phyloP scores from a whole-genome alignment of 1,140 invertebrate genomes.

The Drosophila orosa region DNA sequence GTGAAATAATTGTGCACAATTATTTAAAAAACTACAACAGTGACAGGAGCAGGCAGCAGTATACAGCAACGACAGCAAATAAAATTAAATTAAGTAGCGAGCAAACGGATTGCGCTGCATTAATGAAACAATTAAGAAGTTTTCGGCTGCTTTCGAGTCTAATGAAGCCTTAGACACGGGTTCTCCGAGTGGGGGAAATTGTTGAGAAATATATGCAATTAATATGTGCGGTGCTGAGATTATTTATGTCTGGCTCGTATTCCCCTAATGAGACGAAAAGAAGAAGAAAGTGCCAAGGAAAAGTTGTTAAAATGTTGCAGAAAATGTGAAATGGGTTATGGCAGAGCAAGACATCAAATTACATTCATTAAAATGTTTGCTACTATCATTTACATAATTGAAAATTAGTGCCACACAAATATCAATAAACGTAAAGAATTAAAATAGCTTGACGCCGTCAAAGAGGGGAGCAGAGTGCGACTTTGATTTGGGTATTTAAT shows the following conservation, averaged over 20 bases:
- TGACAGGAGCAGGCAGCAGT: not conserved
- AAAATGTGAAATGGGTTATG: conserved; percentile 35
- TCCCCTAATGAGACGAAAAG: conserved; percentile 29
- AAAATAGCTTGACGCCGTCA: conserved; percentile 45
- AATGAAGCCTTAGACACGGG: conserved; percentile 74
- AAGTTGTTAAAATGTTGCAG: conserved; percentile 8
- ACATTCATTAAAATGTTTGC: conserved; percentile 54
- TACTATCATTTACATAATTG: conserved; percentile 52
- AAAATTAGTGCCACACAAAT: conserved; percentile 59
- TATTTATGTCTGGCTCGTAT: conserved; percentile 54
- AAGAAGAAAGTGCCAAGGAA: not conserved
- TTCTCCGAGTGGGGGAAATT: not conserved
- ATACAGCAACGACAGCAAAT: conserved; percentile 63
- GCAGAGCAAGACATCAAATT: conserved; percentile 24
- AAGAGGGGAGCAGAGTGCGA: conserved; percentile 19
- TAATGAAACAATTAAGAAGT: conserved; percentile 80
- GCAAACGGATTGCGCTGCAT: conserved; percentile 78
- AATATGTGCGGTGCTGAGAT: conserved; percentile 60
- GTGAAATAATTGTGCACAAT: conserved; percentile 79
- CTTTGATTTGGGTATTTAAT: conserved; percentile 76
- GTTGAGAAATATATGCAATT: conserved; percentile 53
- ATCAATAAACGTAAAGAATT: conserved; percentile 64
- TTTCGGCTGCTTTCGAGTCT: conserved; percentile 51
- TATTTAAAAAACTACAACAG: conserved; percentile 71
- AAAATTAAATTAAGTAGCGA: conserved; percentile 78